Evolutionary conservation across 2,888 invertebrate species (phyloP).

Genomic region (Sminthurides aquaticus): DNA sequence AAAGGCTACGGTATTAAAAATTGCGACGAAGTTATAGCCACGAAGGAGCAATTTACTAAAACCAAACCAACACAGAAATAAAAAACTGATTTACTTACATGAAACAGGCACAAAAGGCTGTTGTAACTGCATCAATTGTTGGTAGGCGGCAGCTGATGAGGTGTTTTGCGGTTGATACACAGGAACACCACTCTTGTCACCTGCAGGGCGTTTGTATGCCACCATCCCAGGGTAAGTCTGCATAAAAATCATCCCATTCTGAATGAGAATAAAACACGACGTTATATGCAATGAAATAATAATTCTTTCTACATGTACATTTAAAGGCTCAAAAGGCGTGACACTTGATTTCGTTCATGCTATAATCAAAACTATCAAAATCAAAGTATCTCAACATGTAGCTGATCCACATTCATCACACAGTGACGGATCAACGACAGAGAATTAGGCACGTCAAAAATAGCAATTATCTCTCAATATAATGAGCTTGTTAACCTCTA

Average conservation of each 20-base stretch:
- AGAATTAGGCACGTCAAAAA: no score
- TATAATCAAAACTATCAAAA: no score
- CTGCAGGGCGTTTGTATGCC: conserved; percentile 88
- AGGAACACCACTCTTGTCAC: conserved; percentile 89
- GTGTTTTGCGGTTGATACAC: conserved; percentile 73
- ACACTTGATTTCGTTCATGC: no score
- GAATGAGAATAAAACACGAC: not conserved
- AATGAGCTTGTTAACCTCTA: conserved; percentile 79
- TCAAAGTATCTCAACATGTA: no score
- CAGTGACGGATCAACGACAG: no score
- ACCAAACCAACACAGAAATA: conserved; percentile 13
- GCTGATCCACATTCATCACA: no score
- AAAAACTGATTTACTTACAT: conserved; percentile 70
- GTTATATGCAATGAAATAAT: no score
- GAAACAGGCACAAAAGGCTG: conserved; percentile 97
- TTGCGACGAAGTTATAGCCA: conserved; percentile 20
- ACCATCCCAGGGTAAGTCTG: conserved; percentile 93
- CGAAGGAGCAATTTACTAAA: conserved; percentile 22
- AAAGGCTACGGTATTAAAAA: conserved; percentile 19
- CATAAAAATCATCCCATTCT: conserved; percentile 21
- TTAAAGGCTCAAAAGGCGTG: no score
- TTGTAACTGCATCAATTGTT: conserved; percentile 79
- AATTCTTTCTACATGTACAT: no score
- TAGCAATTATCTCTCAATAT: no score
- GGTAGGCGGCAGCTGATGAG: conserved; percentile 70